Evolutionary conservation across 2,888 invertebrate genomes (phyloP), one percentile per base, ranked within the genome.

Genomic region (Agrochola macilenta): DNA sequence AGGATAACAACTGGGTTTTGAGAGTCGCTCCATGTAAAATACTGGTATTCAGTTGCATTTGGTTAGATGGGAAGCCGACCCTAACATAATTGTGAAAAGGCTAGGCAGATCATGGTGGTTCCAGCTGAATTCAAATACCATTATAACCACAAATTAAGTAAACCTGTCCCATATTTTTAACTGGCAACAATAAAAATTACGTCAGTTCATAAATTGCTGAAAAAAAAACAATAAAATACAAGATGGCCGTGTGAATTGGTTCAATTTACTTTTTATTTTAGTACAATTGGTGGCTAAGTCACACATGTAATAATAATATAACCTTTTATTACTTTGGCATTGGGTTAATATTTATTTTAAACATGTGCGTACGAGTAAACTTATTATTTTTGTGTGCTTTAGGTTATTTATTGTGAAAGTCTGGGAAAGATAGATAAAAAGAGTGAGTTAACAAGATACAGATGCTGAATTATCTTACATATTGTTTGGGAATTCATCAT

Each of bases 231-330:
- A 52, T 11, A 46, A 72, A 75, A 74, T 12, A 73, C 14, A 79
- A 84, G n/a, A 82, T 69, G 63, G 80, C 58, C 73, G 86, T 84
- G 83, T 49, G 84, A 84, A 84, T 74, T 82, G 39, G 86, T 35
- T 58, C 76, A 76, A 83, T 61, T 74, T 60, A 58, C 8, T 69
- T 72, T 78, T 57, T 80, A 52, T 71, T 81, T 81, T 83, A n/a
- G 52, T 70, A 58, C 49, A 66, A 79, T 79, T 66, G 43, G 9
- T 30, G 20, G 12, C 65, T 43, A 80, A 43, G 81, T 72, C 46
- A 65, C 69, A 64, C 39, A 39, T 79, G 68, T 71, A 54, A 64
- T 30, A 57, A 9, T 60, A 79, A 1, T 80, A 17, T 70, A 74
- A 84, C 74, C 74, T 69, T 69, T 63, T 61, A 73, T 70, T 73